A percentile compares a stretch with the other conserved stretches of the same genome.
phyloP scores from a whole-genome alignment of 1,140 invertebrate genomes.

The Bemisia tabaci region DNA sequence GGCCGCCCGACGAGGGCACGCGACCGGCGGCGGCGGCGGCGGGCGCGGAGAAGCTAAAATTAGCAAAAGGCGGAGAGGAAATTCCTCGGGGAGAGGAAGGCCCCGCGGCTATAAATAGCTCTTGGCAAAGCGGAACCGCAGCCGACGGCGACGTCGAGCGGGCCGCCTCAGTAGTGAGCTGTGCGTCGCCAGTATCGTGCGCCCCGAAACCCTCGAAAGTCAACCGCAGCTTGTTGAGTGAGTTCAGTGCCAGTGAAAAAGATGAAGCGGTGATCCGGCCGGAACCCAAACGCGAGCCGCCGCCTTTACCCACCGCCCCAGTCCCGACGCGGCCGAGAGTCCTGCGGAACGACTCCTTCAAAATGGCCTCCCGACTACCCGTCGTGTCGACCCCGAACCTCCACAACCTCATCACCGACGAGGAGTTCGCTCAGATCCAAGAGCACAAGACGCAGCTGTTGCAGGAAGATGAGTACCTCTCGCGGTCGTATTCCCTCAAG shows the following conservation, averaged over 20 bases:
- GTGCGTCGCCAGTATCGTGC: background rate
- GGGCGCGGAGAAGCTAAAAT: slow-evolving; percentile 22
- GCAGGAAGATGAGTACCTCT: slow-evolving; percentile 7
- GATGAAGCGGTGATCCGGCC: background rate
- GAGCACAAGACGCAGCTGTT: background rate
- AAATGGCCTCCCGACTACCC: slow-evolving; percentile 21
- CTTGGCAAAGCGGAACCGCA: background rate
- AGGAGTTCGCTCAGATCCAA: slow-evolving; percentile 17
- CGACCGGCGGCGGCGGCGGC: background rate
- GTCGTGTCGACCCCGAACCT: slow-evolving; percentile 50
- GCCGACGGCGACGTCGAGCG: background rate
- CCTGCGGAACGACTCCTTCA: slow-evolving; percentile 15
- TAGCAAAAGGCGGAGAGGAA: slow-evolving; percentile 24
- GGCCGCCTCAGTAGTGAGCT: background rate
- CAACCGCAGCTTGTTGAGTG: background rate
- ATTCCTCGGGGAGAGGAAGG: slow-evolving; percentile 13
- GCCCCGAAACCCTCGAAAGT: background rate
- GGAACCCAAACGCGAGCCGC: background rate
- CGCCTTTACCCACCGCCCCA: no score
- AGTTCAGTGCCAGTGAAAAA: background rate
- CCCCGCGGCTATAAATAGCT: background rate
- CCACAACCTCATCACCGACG: slow-evolving; percentile 26
- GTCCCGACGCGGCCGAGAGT: background rate
- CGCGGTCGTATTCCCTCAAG: slow-evolving; percentile 19
- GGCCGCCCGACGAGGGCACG: no score